phyloP scores from a whole-genome alignment of 2,797 vertebrate species.

The Chrosomus eos region DNA sequence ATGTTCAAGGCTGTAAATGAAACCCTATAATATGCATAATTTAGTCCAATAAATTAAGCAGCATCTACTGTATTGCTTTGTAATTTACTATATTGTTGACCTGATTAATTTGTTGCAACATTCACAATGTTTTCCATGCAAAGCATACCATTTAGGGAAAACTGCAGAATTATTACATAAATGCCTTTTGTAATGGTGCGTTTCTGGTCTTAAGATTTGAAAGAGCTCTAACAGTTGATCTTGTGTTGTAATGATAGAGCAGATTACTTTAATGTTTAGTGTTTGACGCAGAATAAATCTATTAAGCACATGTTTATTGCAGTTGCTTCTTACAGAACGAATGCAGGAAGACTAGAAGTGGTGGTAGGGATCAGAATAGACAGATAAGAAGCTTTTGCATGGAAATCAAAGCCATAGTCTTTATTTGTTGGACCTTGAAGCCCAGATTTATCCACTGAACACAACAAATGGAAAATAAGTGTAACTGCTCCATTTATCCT shows the following conservation, averaged over 20 bases:
- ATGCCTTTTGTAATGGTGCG: not conserved
- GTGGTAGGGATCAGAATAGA: conserved; percentile 1
- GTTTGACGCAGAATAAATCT: conserved; percentile 33
- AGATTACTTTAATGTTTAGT: conserved; percentile 38
- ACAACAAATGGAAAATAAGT: conserved; percentile 26
- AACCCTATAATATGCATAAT: not conserved
- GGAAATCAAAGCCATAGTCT: conserved; percentile 19
- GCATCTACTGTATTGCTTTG: not conserved
- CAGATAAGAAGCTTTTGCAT: conserved; percentile 45
- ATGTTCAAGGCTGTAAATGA: not conserved
- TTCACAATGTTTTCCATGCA: not conserved
- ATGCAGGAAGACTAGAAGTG: conserved; percentile 7
- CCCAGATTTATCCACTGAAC: conserved; percentile 44
- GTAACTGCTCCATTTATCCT: conserved; percentile 21
- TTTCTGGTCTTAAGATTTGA: not conserved
- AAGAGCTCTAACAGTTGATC: conserved; percentile 26
- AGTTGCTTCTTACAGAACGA: conserved; percentile 39
- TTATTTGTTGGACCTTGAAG: conserved; percentile 36
- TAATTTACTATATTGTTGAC: not conserved
- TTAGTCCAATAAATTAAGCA: not conserved
- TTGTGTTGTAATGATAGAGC: conserved; percentile 28
- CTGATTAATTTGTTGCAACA: not conserved
- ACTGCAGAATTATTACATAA: not conserved
- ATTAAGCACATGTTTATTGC: conserved; percentile 42
- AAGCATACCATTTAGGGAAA: not conserved